Conservation (phyloP, 2,888 invertebrate genomes). For the Bellardia pandia region DNA sequence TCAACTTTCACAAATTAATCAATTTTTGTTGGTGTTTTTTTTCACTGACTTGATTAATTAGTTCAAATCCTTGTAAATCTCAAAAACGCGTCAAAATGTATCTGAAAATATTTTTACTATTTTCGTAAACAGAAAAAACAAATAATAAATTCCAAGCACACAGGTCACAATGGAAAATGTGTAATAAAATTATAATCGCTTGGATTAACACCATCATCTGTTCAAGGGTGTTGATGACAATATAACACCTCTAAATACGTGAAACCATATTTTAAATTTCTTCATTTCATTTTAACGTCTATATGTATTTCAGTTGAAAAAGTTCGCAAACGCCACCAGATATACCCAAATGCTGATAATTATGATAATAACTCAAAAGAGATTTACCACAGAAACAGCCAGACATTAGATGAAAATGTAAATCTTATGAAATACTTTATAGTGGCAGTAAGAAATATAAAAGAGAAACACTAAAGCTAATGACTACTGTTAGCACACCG, state of each 20-base stretch:
- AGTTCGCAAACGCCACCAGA: conserved; percentile 25
- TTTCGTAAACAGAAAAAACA: background rate
- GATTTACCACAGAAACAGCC: conserved; percentile 56
- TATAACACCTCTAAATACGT: conserved; percentile 58
- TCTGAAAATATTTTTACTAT: background rate
- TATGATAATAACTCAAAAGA: conserved; percentile 71
- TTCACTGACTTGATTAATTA: background rate
- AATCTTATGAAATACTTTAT: conserved; percentile 27
- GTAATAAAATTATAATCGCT: conserved; percentile 69
- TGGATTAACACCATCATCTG: conserved; percentile 64
- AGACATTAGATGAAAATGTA: conserved; percentile 49
- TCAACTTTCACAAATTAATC: background rate
- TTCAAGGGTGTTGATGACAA: conserved; percentile 65
- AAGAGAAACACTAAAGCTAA: conserved; percentile 49
- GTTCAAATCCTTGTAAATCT: background rate
- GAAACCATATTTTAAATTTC: conserved; percentile 38
- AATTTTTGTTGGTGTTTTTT: background rate
- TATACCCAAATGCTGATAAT: conserved; percentile 64
- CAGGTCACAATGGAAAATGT: conserved; percentile 36
- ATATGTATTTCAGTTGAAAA: conserved; percentile 5
- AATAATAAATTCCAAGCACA: conserved; percentile 57
- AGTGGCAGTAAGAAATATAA: conserved; percentile 20
- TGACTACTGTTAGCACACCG: conserved; percentile 47
- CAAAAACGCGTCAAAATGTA: background rate
- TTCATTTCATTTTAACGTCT: background rate